Base-by-base conservation (phyloP, 2,113 vertebrate genomes). In the Ammospiza caudacuta region DNA sequence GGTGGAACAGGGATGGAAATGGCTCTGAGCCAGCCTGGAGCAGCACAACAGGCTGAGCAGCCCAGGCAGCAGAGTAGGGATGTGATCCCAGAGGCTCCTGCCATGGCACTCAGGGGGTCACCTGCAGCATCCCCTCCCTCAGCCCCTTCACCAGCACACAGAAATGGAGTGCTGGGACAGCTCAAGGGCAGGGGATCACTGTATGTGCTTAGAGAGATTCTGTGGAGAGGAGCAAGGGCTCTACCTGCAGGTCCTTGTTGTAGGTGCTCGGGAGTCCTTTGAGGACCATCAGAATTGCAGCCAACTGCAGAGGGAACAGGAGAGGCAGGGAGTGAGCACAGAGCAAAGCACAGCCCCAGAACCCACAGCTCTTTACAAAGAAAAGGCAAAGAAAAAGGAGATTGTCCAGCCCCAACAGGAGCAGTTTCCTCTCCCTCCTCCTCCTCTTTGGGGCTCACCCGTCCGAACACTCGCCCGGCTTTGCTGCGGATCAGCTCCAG, bases 171-270 rank as follows among this genome's bases (percentile, higher is more conserved):
- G 28, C 27, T 49, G 23, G 51, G 63, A 15, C 14, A 44, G 75
- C 79, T 66, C 17, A 12, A 5, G 44, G n/a, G 46, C 0, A 39
- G 12, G 9, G n/a, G n/a, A 6, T 0, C 2, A 41, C 39, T 41
- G 39, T 12, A 6, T 41, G 12, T 41, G 39, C 39, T 41, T 13
- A 12, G 39, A 41, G 54, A 57, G 54, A 33, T 3, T 20, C 2
- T n/a, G 33, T 6, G 51, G 33, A 27, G 37, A 15, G 28, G 23
- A 58, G 4, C 8, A 4, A 25, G 6, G 8, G 31, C 35, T 52
- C 14, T 90, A 99, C 99, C 99, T 99, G 99, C 96, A 99, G 96
- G 87, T 99, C 99, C 97, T 99, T 99, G 98, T 99, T 99, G 98
- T 99, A 99, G 27, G 98, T 98, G 97, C 99, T 99, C 6, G 99